Conservation (phyloP, 2,113 vertebrate genomes). For the Gallinago paraguaiae region DNA sequence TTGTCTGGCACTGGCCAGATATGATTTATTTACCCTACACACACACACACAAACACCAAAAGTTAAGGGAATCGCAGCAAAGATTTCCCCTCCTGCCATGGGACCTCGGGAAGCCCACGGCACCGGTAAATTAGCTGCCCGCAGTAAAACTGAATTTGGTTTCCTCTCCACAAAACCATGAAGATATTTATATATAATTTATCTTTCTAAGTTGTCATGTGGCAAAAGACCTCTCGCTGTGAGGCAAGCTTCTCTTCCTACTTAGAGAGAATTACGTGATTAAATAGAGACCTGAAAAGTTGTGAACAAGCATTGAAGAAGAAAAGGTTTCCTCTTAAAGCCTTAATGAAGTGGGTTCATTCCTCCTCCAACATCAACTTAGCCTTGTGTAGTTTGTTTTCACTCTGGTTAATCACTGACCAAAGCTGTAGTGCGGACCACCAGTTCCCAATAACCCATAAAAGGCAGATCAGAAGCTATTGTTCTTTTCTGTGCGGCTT, state of each 20-base stretch:
- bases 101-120: background rate
- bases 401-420: slow-evolving; percentile 96
- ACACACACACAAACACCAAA: background rate
- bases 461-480: slow-evolving; percentile 95
- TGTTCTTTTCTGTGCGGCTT: slow-evolving; percentile 91
- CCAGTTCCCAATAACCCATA: slow-evolving; percentile 96
- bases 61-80: background rate
- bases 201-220: slow-evolving; percentile 92
- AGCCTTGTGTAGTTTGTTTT: slow-evolving; percentile 97
- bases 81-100: background rate
- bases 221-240: slow-evolving; percentile 88
- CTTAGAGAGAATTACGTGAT: slow-evolving; percentile 95
- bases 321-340: slow-evolving; percentile 94
- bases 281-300: slow-evolving; percentile 96
- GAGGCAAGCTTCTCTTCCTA: slow-evolving; percentile 87
- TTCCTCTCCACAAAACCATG: slow-evolving; percentile 72
- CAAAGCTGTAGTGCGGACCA: slow-evolving; percentile 91
- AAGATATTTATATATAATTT: slow-evolving; percentile 93
- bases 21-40: background rate
- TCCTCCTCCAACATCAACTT: slow-evolving; percentile 93
- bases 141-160: slow-evolving; percentile 63
- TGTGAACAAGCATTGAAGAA: slow-evolving; percentile 89
- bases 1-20: background rate
- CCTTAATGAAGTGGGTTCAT: slow-evolving; percentile 97
- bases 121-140: slow-evolving; percentile 62